A percentile compares a stretch with the other conserved stretches of the same genome.
These are phyloP conservation scores for Scolanthus callimorphus DNA, from an alignment of 92 coral and sea anemone genomes.

Conservation along the genomic window DNA sequence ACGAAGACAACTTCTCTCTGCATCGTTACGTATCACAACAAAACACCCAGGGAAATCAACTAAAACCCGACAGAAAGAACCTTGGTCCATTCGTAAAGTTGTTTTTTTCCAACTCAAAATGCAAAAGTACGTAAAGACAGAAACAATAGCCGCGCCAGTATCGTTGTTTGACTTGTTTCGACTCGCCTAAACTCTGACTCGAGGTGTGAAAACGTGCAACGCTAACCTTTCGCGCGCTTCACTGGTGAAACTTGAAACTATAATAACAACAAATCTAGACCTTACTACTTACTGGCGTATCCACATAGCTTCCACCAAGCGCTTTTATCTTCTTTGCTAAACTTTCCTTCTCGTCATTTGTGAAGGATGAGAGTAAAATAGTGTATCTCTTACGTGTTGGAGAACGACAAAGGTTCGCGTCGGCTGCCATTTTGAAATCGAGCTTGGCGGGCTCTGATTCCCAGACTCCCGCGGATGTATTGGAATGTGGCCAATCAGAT, in stretches of 20 bases:
- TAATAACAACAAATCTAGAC: not conserved
- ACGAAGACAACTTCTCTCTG: too few species aligned
- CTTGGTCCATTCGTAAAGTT: too few species aligned
- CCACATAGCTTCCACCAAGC: constrained; percentile 83
- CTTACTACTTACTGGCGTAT: constrained; percentile 90
- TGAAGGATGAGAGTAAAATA: constrained; percentile 78
- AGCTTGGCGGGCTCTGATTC: too few species aligned
- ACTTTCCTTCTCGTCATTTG: constrained; percentile 58
- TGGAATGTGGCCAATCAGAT: not conserved
- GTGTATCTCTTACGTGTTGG: constrained; percentile 72
- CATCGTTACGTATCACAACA: too few species aligned
- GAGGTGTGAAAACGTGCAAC: not conserved
- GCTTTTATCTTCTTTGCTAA: constrained; percentile 55
- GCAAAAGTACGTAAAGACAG: too few species aligned
- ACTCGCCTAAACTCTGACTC: too few species aligned
- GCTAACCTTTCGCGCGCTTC: not conserved
- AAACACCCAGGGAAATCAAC: too few species aligned
- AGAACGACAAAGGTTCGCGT: constrained; percentile 8
- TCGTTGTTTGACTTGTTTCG: too few species aligned
- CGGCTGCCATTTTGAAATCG: constrained; percentile 72
- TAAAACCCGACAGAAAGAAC: too few species aligned
- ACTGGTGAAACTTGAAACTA: not conserved
- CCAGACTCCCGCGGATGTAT: too few species aligned
- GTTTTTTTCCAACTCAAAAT: too few species aligned
- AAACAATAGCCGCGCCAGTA: too few species aligned